Evolutionary conservation across 2,797 vertebrate genomes (phyloP).

Genomic region (Tenualosa ilisha): DNA sequence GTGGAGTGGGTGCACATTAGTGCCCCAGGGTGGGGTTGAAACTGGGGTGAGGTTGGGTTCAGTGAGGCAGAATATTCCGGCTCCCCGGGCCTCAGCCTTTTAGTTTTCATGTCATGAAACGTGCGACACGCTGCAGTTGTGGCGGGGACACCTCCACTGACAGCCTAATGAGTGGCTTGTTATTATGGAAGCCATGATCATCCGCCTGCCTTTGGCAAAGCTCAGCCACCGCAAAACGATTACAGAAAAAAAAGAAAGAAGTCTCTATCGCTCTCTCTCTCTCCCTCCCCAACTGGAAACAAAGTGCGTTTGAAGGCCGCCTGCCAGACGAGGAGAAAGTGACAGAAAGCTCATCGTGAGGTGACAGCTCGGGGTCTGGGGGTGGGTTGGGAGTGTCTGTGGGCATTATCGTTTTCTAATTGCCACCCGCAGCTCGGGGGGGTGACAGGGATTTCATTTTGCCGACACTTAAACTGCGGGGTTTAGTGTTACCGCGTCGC

Average conservation of each 20-base stretch:
- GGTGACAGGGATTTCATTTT: constrained; percentile 11
- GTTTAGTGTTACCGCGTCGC: neutral
- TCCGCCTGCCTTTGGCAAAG: neutral
- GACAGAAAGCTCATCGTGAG: neutral
- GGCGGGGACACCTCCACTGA: neutral
- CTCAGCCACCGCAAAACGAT: neutral
- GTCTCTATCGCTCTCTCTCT: neutral
- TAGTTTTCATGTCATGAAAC: neutral
- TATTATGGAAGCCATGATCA: neutral
- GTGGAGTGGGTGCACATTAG: neutral
- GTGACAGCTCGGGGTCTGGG: neutral
- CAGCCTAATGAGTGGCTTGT: constrained; percentile 1
- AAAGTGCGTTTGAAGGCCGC: neutral
- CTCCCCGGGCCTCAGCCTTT: neutral
- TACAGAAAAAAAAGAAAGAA: neutral
- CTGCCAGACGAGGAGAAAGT: neutral
- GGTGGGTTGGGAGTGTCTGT: neutral
- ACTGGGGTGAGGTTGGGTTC: neutral
- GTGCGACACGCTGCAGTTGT: neutral
- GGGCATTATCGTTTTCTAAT: constrained; percentile 9
- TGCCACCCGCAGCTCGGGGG: neutral
- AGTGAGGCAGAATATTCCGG: neutral
- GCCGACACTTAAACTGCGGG: neutral
- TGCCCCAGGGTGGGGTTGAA: neutral
- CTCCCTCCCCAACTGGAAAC: neutral